These are phyloP conservation scores for Hipposideros armiger DNA, from an alignment of 2,113 vertebrate genomes.

Conservation along the genomic window DNA sequence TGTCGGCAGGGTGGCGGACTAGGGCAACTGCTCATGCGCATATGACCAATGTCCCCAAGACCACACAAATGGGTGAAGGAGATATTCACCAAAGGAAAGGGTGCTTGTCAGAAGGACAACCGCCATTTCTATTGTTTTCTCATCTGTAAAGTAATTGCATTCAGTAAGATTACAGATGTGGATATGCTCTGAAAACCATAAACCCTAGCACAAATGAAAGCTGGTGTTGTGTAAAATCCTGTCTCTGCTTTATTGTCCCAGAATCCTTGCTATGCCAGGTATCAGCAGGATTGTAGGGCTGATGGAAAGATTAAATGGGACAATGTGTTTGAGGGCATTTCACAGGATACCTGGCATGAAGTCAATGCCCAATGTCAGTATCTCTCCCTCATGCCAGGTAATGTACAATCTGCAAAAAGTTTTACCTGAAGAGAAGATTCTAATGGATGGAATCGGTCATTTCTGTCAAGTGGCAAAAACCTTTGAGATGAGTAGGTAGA, in stretches of 20 bases:
- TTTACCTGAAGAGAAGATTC: background rate
- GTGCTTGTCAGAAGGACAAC: background rate
- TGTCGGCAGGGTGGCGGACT: accelerated
- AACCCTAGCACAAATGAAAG: background rate
- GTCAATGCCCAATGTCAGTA: background rate
- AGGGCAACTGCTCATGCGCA: background rate
- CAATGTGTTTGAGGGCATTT: background rate
- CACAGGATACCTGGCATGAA: background rate
- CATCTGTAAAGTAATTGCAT: background rate
- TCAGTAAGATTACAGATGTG: background rate
- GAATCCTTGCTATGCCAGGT: background rate
- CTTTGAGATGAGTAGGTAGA: background rate
- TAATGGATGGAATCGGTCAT: background rate
- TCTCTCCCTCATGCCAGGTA: background rate
- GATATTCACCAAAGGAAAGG: background rate
- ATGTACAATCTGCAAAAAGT: background rate
- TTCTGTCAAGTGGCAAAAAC: constrained; percentile 4
- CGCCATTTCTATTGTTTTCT: background rate
- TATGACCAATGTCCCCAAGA: background rate
- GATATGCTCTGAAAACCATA: background rate
- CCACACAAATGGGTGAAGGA: background rate
- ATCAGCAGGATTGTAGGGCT: background rate
- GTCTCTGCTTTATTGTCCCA: background rate
- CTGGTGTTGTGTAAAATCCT: background rate
- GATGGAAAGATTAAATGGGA: background rate